phyloP scores from a whole-genome alignment of 2,797 vertebrate species.

The Pseudomugil gertrudae region DNA sequence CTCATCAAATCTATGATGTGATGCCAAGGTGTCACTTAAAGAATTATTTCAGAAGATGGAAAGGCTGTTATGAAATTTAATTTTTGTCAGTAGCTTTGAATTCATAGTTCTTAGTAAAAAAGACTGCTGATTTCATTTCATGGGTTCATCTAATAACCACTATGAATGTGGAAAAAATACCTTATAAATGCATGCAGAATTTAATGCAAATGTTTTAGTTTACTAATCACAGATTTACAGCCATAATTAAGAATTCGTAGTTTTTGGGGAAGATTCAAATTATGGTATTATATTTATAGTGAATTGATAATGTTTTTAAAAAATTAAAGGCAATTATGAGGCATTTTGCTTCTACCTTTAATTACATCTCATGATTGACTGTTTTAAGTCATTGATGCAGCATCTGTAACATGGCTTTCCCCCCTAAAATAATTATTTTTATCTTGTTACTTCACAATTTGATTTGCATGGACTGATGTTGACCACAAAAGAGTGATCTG shows the following conservation, averaged over 20 bases:
- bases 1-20: background rate
- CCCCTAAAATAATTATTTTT: background rate
- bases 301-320: background rate
- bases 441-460: conserved; percentile 3
- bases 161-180: background rate
- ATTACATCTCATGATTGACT: background rate
- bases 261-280: background rate
- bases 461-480: conserved; percentile 8
- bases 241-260: background rate
- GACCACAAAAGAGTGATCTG: background rate
- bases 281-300: background rate
- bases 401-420: conserved; percentile 11
- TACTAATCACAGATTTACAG: conserved; percentile 2
- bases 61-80: background rate
- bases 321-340: background rate
- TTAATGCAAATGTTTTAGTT: too few species aligned
- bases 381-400: background rate
- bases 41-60: background rate
- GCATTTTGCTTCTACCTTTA: conserved; percentile 13
- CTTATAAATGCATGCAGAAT: too few species aligned
- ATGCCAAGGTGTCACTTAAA: background rate
- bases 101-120: background rate
- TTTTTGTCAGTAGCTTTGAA: background rate
- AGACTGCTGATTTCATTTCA: conserved; percentile 9
- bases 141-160: conserved; percentile 11